Percentiles rank a stretch among this genome's conserved stretches.
phyloP scores from a whole-genome alignment of 2,888 invertebrate species.

The Heliconius charithonia region DNA sequence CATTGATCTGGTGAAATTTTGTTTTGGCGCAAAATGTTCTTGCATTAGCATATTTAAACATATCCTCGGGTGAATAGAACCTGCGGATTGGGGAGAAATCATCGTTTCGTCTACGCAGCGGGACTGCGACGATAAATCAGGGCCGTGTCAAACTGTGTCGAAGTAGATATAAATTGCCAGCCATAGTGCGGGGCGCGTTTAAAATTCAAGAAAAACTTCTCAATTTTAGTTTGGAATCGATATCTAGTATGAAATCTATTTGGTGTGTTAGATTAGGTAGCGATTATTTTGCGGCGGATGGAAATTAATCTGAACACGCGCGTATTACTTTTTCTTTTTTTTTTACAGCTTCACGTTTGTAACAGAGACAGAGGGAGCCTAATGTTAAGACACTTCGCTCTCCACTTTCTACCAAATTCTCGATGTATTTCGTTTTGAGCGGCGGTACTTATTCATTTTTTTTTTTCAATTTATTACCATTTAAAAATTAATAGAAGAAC shows the following conservation, averaged over 20 bases:
- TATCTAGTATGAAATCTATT: constrained; percentile 31
- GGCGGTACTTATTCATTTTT: too few relatives aligned
- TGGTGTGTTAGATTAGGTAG: constrained; percentile 9
- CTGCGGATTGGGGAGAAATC: constrained; percentile 48
- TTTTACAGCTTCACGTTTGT: too few relatives aligned
- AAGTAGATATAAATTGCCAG: constrained; percentile 68
- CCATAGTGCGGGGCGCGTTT: constrained; percentile 54
- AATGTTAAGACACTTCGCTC: too few relatives aligned
- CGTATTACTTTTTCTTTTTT: not conserved
- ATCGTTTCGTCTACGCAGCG: constrained; percentile 49
- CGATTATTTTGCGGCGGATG: not conserved
- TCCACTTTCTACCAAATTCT: too few relatives aligned
- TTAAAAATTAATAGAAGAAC: too few relatives aligned
- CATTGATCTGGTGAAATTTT: constrained; percentile 32
- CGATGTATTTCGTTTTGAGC: too few relatives aligned
- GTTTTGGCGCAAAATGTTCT: constrained; percentile 18
- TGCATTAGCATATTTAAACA: constrained; percentile 26
- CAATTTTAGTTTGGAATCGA: constrained; percentile 39
- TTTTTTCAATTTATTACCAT: too few relatives aligned
- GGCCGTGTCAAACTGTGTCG: constrained; percentile 67
- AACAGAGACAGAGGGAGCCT: too few relatives aligned
- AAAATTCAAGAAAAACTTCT: constrained; percentile 47
- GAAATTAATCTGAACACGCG: not conserved
- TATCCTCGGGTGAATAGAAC: constrained; percentile 34
- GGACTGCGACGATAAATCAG: constrained; percentile 68